Percentiles rank a stretch among this genome's conserved stretches.
phyloP scores from a whole-genome alignment of 2,113 vertebrate species.

The human region GRCh38 chr2:144626501-144627000 shows the following conservation, averaged over 20 bases:
- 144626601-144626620: not conserved
- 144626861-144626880: not conserved
- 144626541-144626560: not conserved
- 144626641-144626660: slow-evolving; percentile 14
- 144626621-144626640: not conserved
- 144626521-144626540: slow-evolving; percentile 25
- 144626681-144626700: not conserved
- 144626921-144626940: slow-evolving; percentile 33
- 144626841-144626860: not conserved
- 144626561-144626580: slow-evolving; percentile 11
- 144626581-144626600: slow-evolving; percentile 42
- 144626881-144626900: not conserved
- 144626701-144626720: slow-evolving; percentile 29
- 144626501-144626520: not conserved
- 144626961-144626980: slow-evolving; percentile 9
- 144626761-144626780: not conserved
- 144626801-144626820: not conserved
- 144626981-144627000: not conserved
- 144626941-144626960: slow-evolving; percentile 35
- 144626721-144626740: not conserved
- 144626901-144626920: slow-evolving; percentile 25
- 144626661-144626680: slow-evolving; percentile 30
- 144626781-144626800: slow-evolving; percentile 39
- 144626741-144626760: slow-evolving; percentile 6
- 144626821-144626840: not conserved